A percentile compares a stretch with the other conserved stretches of the same genome.
Evolutionary conservation across 2,888 invertebrate genomes (phyloP).

Genomic region (Hyppa rectilinea): DNA sequence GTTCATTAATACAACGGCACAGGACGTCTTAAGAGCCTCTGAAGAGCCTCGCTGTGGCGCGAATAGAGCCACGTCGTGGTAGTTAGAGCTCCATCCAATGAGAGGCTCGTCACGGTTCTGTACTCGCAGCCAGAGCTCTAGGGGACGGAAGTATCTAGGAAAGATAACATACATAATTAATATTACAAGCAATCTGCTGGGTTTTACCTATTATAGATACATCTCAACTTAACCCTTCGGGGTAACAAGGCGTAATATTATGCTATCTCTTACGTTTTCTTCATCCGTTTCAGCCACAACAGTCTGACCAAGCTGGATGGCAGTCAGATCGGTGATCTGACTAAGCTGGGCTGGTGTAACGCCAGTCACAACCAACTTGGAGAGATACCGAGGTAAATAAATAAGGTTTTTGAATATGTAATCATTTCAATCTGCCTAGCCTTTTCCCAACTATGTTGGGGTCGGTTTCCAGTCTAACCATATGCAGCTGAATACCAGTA

Average conservation of each 20-base stretch:
- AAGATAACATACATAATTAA: too few relatives aligned
- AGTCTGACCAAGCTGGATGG: slow-evolving; percentile 95
- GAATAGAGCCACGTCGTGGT: slow-evolving; percentile 92
- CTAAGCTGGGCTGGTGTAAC: slow-evolving; percentile 96
- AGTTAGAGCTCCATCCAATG: slow-evolving; percentile 94
- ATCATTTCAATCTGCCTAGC: too few relatives aligned
- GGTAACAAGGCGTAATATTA: too few relatives aligned
- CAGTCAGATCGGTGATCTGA: slow-evolving; percentile 95
- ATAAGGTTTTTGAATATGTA: not conserved
- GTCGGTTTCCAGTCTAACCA: too few relatives aligned
- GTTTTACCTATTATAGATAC: too few relatives aligned
- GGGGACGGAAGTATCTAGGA: slow-evolving; percentile 94
- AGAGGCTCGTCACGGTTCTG: slow-evolving; percentile 93
- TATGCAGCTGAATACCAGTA: too few relatives aligned
- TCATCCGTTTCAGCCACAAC: slow-evolving; percentile 93
- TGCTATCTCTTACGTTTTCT: too few relatives aligned
- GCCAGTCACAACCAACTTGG: slow-evolving; percentile 95
- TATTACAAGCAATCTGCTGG: too few relatives aligned
- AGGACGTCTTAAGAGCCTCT: slow-evolving; percentile 15
- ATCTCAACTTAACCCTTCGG: too few relatives aligned
- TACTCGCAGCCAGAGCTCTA: slow-evolving; percentile 94
- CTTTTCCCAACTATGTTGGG: too few relatives aligned
- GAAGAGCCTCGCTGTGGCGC: slow-evolving; percentile 74
- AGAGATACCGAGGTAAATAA: slow-evolving; percentile 93
- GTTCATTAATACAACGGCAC: slow-evolving; percentile 20